Conservation (phyloP, 2,888 invertebrate species). For the Rhingia rostrata region DNA sequence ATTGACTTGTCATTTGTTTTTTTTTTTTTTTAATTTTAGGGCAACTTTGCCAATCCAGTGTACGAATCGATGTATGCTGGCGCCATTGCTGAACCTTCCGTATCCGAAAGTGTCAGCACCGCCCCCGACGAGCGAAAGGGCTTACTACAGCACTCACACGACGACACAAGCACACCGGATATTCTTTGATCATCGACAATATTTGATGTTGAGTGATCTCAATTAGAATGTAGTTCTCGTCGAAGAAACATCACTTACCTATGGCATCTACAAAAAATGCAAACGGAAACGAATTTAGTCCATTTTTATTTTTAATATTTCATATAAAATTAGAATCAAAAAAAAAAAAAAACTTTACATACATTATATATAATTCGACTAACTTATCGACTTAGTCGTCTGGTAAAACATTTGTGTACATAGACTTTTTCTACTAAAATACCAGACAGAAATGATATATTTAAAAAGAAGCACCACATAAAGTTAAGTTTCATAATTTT, state of each 20-base stretch:
- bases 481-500: slow-evolving; percentile 63
- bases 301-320: slow-evolving; percentile 61
- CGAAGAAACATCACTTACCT: slow-evolving; percentile 49
- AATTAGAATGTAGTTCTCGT: slow-evolving; percentile 36
- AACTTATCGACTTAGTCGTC: slow-evolving; percentile 32
- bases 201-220: slow-evolving; percentile 78
- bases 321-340: slow-evolving; percentile 25
- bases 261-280: slow-evolving; percentile 46
- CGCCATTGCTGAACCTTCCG: slow-evolving; percentile 79
- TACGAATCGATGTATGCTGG: slow-evolving; percentile 91
- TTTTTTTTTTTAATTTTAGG: slow-evolving; percentile 80
- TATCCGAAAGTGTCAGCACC: slow-evolving; percentile 79
- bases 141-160: slow-evolving; percentile 84
- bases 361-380: slow-evolving; percentile 34
- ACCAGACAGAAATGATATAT: slow-evolving; percentile 57
- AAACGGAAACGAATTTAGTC: slow-evolving; percentile 73
- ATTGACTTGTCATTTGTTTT: too few relatives aligned
- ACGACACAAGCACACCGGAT: slow-evolving; percentile 83
- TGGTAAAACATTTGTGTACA: slow-evolving; percentile 62
- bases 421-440: slow-evolving; percentile 64
- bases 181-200: slow-evolving; percentile 82
- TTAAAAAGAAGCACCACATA: slow-evolving; percentile 42
- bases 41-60: slow-evolving; percentile 93
- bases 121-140: slow-evolving; percentile 85
- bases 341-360: slow-evolving; percentile 12